Base-by-base conservation (phyloP, 1,140 invertebrate species). In the Scaptomyza hsui region DNA sequence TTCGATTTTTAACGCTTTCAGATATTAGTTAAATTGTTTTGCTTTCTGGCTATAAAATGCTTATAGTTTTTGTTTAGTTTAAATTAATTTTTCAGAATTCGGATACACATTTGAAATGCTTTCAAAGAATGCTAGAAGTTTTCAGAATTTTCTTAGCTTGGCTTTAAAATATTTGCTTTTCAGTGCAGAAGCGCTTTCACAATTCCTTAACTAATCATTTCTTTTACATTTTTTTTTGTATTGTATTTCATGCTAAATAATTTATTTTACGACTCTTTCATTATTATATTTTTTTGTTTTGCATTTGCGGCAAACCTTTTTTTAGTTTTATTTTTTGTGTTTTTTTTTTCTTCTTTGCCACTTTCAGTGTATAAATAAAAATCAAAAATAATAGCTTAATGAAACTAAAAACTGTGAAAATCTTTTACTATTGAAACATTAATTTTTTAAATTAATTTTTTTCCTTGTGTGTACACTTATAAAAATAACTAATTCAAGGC, bases 401-500 rank as follows among this genome's bases (percentile, higher is more conserved):
- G 52, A 55, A 35, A 41, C 53, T 51, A 41, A 70, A 77, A 29
- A 56, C 18, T 42, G 49, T 41, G 55, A 59, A 44, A 59, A 42
- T 80, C 47, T 49, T 78, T 76, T 35, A 39, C 73, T 77, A 77
- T 68, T 64, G 70, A 71, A 88, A 57, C 74, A 88, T 81, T 75
- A 81, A 88, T 80, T 88, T 86, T 78, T 61, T 26, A 82, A 79
- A 86, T 86, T 77, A 68, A 64, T 56, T 72, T 52, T 19, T 80
- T 71, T 64, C 35, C 18, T 55, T 57, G 55, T 72, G 55, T 72
- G 48, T 76, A 75, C 81, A 82, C 57, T 78, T 88, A 88, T 71
- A 88, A 88, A 88, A 82, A 82, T 88, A 88, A 88, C 78, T 88
- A 88, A 88, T 88, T 88, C 59, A 88, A 88, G 75, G 82, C 81